A percentile compares a stretch with the other conserved stretches of the same genome.
Evolutionary conservation across 2,113 vertebrate genomes (phyloP).

Genomic region (Meles meles): DNA sequence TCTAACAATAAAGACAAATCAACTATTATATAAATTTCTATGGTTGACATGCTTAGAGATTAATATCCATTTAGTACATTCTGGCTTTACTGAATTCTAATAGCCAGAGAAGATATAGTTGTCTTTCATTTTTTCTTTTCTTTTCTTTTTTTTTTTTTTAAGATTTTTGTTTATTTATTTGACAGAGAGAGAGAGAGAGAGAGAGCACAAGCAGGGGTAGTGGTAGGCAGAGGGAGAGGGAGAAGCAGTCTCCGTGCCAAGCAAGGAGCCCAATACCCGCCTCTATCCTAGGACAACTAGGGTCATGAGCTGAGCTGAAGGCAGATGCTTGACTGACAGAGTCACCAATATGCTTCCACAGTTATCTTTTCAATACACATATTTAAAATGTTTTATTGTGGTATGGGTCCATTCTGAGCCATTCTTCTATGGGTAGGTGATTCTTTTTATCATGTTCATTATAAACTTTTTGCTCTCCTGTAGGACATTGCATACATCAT

Average conservation of each 20-base stretch:
- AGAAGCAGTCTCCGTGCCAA: neutral
- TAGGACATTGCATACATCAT: neutral
- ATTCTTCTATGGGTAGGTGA: neutral
- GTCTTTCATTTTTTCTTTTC: neutral
- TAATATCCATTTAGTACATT: neutral
- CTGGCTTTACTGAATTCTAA: neutral
- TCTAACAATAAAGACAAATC: neutral
- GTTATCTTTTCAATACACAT: neutral
- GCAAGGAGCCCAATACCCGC: neutral
- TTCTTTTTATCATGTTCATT: neutral
- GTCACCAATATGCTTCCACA: neutral
- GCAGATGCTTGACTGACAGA: neutral
- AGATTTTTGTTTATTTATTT: neutral
- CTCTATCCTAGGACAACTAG: neutral
- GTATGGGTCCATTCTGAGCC: neutral
- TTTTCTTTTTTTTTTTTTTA: neutral
- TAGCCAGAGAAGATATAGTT: neutral
- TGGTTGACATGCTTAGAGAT: neutral
- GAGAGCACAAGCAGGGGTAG: neutral
- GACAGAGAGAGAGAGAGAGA: no score
- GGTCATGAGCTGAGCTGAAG: neutral
- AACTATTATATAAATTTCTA: neutral
- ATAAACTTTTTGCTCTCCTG: neutral
- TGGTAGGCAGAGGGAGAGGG: neutral
- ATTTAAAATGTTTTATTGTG: neutral